Conservation (phyloP, 2,113 vertebrate species). For the Rhea pennata region DNA sequence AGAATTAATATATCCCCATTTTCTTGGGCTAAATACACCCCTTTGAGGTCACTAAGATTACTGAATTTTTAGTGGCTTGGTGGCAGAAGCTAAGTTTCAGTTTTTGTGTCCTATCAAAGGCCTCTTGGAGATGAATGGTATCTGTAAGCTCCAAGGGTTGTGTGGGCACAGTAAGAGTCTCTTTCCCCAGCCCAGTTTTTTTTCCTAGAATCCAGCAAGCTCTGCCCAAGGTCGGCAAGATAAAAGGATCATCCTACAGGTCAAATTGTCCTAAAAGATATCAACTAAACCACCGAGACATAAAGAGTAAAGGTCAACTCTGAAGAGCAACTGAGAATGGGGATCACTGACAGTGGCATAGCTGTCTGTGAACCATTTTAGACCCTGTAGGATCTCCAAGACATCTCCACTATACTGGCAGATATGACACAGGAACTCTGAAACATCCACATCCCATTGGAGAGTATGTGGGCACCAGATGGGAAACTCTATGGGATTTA, state of each 20-base stretch:
- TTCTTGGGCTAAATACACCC: neutral
- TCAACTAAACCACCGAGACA: too few relatives aligned
- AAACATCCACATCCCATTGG: rapidly evolving
- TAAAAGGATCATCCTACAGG: too few relatives aligned
- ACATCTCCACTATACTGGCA: neutral
- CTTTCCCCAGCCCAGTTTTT: neutral
- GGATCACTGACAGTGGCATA: neutral
- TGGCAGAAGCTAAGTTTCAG: neutral
- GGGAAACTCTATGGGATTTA: neutral
- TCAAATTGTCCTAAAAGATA: too few relatives aligned
- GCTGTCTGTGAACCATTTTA: neutral
- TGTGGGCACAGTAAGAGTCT: neutral
- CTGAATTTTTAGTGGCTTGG: neutral
- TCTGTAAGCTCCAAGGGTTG: neutral
- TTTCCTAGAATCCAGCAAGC: neutral
- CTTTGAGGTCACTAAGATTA: neutral
- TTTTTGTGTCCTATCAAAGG: neutral
- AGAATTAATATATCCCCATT: neutral
- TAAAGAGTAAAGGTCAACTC: too few relatives aligned
- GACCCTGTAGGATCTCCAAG: neutral
- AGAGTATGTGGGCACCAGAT: rapidly evolving
- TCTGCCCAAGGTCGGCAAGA: neutral
- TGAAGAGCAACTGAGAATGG: neutral
- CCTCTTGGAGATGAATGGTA: neutral
- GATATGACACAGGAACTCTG: neutral